Evolutionary conservation across 2,888 invertebrate species (phyloP).

Genomic region (Trichogramma evanescens): DNA sequence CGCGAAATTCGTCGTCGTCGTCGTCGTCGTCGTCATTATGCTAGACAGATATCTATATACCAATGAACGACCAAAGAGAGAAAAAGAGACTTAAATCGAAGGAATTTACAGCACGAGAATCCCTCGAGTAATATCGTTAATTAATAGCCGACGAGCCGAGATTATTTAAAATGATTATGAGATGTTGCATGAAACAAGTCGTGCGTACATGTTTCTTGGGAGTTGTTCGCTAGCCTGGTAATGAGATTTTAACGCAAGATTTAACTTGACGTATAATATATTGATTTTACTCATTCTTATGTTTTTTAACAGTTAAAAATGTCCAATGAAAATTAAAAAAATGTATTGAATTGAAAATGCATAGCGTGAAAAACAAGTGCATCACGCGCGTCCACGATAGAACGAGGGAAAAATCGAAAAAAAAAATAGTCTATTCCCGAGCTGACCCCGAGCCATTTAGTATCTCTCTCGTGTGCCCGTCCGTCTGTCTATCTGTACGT

Average conservation of each 20-base stretch:
- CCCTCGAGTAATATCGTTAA: conserved; percentile 21
- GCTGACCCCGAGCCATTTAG: conserved; percentile 42
- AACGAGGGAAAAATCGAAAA: no score
- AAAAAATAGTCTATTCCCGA: neutral
- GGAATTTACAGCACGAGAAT: conserved; percentile 14
- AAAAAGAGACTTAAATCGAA: conserved; percentile 6
- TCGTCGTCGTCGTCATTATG: conserved; percentile 14
- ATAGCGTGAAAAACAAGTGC: no score
- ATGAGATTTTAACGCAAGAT: neutral
- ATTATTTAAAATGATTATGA: conserved; percentile 5
- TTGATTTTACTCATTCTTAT: no score
- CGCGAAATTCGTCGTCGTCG: conserved; percentile 3
- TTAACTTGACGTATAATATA: neutral
- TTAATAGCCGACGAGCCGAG: conserved; percentile 18
- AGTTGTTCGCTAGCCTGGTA: neutral
- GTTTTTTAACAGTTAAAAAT: no score
- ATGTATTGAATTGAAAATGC: no score
- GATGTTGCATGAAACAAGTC: conserved; percentile 5
- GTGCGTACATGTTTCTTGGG: neutral
- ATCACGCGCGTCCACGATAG: no score
- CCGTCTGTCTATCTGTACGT: conserved; percentile 23
- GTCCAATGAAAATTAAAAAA: no score
- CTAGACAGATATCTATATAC: neutral
- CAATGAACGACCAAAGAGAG: neutral
- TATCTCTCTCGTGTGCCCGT: conserved; percentile 34